phyloP scores from a whole-genome alignment of 2,113 vertebrate species.

The Psephotus haematonotus region DNA sequence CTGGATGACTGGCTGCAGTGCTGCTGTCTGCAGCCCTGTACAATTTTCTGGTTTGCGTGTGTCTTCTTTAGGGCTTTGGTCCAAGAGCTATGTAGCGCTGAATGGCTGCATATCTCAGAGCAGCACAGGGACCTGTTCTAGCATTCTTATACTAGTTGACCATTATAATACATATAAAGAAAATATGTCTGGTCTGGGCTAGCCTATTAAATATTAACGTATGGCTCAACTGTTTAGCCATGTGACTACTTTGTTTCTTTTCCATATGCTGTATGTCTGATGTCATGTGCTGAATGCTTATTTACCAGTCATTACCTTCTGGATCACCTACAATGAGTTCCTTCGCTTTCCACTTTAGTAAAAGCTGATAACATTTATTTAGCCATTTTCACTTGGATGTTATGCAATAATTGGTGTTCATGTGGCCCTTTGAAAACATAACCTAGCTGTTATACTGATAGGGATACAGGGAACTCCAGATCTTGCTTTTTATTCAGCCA shows the following conservation, averaged over 20 bases:
- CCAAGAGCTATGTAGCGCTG: fast-evolving
- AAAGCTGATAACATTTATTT: not conserved
- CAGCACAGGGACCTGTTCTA: fast-evolving
- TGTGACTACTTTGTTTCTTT: not conserved
- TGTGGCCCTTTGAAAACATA: not conserved
- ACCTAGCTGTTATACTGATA: not conserved
- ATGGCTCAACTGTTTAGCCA: not conserved
- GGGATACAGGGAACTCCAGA: not conserved
- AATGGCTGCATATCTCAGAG: not conserved
- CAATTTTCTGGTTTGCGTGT: not conserved
- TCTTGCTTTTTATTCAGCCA: not conserved
- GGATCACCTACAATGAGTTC: not conserved
- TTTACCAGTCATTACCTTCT: not conserved
- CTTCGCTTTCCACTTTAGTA: not conserved
- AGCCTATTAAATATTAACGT: not conserved
- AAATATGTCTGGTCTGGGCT: not conserved
- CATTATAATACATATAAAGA: not conserved
- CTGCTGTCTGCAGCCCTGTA: not conserved
- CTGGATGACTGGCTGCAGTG: fast-evolving
- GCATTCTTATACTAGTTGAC: not conserved
- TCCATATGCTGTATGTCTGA: not conserved
- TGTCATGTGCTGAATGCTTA: not conserved
- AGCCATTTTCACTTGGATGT: not conserved
- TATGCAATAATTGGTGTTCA: not conserved
- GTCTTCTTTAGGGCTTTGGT: not conserved